A percentile compares a stretch with the other conserved stretches of the same genome.
Evolutionary conservation across 2,888 invertebrate species (phyloP).

Genomic region (Agrenia bidenticulata): DNA sequence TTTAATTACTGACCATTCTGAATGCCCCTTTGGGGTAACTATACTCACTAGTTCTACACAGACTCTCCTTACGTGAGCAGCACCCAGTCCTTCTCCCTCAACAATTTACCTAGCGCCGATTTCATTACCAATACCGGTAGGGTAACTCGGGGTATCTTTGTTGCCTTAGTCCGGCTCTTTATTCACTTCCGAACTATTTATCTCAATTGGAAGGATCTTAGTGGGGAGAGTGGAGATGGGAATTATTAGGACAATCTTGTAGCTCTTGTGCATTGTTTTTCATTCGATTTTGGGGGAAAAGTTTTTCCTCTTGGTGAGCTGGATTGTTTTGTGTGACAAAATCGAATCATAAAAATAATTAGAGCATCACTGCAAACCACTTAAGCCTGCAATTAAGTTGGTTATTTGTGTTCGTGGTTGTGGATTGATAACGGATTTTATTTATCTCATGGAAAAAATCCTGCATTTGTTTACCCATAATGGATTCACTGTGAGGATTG

Average conservation of each 20-base stretch:
- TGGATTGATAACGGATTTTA: neutral
- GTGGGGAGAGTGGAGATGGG: neutral
- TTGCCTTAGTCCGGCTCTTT: neutral
- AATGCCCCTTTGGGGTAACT: constrained; percentile 47
- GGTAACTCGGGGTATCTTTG: neutral
- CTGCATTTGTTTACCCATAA: neutral
- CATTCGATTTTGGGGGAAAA: no score
- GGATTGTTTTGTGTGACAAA: no score
- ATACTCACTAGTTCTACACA: constrained; percentile 48
- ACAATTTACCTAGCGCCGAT: neutral
- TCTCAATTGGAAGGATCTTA: no score
- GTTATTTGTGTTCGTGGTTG: neutral
- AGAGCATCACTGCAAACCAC: no score
- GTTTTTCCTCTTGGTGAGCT: no score
- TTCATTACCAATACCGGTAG: neutral
- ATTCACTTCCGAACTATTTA: no score
- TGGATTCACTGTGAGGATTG: neutral
- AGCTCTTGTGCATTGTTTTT: no score
- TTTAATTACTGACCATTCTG: constrained; percentile 53
- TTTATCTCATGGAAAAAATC: neutral
- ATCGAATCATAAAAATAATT: no score
- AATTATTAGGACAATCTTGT: neutral
- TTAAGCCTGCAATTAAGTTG: neutral
- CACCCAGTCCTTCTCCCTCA: neutral
- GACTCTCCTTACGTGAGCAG: constrained; percentile 48